These are phyloP conservation scores for Neelides folsomi DNA, from an alignment of 2,888 invertebrate genomes.

Conservation along the genomic window DNA sequence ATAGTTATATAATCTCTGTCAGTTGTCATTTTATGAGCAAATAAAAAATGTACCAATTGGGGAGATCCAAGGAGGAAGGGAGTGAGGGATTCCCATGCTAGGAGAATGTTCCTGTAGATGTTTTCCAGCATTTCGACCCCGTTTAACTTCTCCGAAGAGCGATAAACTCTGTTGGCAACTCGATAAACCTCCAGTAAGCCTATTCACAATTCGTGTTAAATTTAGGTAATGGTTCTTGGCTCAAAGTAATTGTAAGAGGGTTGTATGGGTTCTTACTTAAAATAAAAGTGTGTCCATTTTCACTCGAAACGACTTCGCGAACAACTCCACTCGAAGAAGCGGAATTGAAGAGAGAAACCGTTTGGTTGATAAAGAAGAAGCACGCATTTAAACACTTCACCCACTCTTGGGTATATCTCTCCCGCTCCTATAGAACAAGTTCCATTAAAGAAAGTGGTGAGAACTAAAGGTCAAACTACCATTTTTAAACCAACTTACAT, in stretches of 20 bases:
- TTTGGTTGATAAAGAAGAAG: constrained; percentile 42
- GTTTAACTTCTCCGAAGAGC: constrained; percentile 35
- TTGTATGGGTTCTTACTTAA: constrained; percentile 38
- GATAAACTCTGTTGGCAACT: constrained; percentile 40
- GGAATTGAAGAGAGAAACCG: constrained; percentile 44
- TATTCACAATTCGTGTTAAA: constrained; percentile 20
- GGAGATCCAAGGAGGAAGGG: constrained; percentile 35
- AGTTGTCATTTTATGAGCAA: no score
- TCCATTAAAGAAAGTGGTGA: background rate
- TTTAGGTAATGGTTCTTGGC: background rate
- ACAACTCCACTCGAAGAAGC: constrained; percentile 44
- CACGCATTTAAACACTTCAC: constrained; percentile 43
- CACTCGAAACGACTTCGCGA: constrained; percentile 44
- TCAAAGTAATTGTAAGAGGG: background rate
- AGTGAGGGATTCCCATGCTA: constrained; percentile 40
- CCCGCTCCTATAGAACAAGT: constrained; percentile 34
- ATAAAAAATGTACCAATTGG: no score
- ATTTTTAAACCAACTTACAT: constrained; percentile 12
- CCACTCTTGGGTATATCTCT: constrained; percentile 39
- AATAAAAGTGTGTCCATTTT: constrained; percentile 44
- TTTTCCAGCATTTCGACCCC: constrained; percentile 35
- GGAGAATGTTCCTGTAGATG: constrained; percentile 38
- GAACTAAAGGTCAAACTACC: background rate
- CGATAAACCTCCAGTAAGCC: constrained; percentile 42
- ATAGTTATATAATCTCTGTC: no score